phyloP scores from a whole-genome alignment of 1,140 invertebrate species.

The Lepidurus apus region DNA sequence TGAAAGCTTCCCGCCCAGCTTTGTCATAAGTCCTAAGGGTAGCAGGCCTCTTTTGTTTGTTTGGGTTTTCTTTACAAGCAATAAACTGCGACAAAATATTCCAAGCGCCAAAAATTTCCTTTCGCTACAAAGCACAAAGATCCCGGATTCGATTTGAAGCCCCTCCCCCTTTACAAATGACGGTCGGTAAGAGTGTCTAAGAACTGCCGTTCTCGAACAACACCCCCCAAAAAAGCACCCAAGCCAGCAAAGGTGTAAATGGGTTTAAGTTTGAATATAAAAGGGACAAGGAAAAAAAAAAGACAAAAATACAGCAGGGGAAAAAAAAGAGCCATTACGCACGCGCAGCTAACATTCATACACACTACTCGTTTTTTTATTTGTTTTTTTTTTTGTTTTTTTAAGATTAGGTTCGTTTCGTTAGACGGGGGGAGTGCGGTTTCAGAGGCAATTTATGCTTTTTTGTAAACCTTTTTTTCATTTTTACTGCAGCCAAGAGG shows the following conservation, averaged over 20 bases:
- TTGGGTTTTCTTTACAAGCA: background rate
- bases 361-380: constrained; percentile 14
- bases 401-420: background rate
- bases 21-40: background rate
- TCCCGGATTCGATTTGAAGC: constrained; percentile 5
- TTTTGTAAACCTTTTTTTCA: background rate
- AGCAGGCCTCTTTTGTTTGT: no score
- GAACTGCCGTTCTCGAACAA: constrained; percentile 6
- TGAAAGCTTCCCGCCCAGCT: background rate
- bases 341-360: background rate
- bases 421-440: background rate
- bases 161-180: background rate
- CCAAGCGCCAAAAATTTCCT: background rate
- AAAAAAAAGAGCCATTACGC: constrained; percentile 11
- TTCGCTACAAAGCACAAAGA: background rate
- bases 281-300: background rate
- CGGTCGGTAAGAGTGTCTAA: constrained; percentile 12
- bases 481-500: background rate
- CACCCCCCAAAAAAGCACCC: background rate
- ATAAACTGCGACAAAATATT: background rate
- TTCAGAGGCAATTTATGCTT: background rate
- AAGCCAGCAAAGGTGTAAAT: constrained; percentile 21
- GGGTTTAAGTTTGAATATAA: background rate
- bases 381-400: background rate
- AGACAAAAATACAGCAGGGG: background rate